phyloP scores from a whole-genome alignment of 2,113 vertebrate genomes.

The Paratilapia polleni region DNA sequence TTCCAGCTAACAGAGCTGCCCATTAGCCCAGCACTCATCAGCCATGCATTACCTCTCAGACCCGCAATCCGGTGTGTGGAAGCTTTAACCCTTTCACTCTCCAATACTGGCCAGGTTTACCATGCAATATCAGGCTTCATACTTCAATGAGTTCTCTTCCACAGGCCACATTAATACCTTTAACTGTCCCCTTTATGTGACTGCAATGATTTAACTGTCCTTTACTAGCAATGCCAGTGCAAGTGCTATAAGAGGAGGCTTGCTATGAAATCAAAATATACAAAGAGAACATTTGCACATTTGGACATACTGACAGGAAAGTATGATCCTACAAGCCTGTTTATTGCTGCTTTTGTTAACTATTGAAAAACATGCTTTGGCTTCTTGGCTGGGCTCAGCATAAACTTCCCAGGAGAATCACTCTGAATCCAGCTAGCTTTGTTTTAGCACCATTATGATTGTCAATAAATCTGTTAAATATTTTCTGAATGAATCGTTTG shows the following conservation, averaged over 20 bases:
- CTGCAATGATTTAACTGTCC: neutral
- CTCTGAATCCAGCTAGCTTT: neutral
- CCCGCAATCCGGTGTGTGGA: slow-evolving; percentile 47
- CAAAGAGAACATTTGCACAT: neutral
- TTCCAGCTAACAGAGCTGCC: slow-evolving; percentile 78
- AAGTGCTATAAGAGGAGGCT: neutral
- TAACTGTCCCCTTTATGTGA: neutral
- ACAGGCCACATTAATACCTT: neutral
- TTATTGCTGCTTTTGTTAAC: neutral
- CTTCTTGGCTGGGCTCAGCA: neutral
- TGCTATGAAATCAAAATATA: neutral
- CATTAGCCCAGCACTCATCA: slow-evolving; percentile 82
- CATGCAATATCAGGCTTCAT: neutral
- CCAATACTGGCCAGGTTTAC: slow-evolving; percentile 21
- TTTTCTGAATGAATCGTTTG: too few relatives aligned
- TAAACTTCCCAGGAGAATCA: neutral
- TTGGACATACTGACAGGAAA: too few relatives aligned
- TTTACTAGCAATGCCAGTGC: neutral
- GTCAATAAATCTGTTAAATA: too few relatives aligned
- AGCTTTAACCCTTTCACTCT: slow-evolving; percentile 60
- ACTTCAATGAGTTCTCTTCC: neutral
- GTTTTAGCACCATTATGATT: too few relatives aligned
- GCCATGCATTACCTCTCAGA: slow-evolving; percentile 77
- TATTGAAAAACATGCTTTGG: neutral
- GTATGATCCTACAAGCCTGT: too few relatives aligned